phyloP scores from a whole-genome alignment of 2,797 vertebrate genomes.

The Myotis planiceps region DNA sequence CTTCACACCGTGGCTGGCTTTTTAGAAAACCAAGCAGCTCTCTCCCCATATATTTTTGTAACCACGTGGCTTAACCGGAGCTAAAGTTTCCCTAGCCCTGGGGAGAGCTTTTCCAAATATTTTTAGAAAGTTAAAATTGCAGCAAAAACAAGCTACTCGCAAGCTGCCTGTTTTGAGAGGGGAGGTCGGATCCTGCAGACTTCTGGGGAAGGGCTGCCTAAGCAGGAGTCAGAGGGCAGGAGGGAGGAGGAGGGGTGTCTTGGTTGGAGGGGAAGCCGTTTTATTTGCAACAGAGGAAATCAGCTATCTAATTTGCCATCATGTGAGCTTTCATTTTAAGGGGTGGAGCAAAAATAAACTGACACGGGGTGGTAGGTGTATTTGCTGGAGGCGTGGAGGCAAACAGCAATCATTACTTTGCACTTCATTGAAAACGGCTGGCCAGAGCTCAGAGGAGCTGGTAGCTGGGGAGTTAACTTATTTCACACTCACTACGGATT shows the following conservation, averaged over 20 bases:
- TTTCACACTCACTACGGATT: neutral
- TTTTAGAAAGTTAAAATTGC: slow-evolving; percentile 79
- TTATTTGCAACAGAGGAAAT: slow-evolving; percentile 50
- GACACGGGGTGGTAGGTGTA: slow-evolving; percentile 53
- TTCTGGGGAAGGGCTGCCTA: neutral
- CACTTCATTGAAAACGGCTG: slow-evolving; percentile 59
- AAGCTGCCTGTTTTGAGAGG: slow-evolving; percentile 41
- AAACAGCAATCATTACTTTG: slow-evolving; percentile 72
- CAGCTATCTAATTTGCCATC: slow-evolving; percentile 54
- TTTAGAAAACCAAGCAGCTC: slow-evolving; percentile 55
- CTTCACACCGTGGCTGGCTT: slow-evolving; percentile 33
- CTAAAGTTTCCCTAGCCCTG: slow-evolving; percentile 73
- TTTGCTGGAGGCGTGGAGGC: slow-evolving; percentile 72
- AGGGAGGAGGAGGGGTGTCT: neutral
- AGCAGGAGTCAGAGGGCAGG: neutral
- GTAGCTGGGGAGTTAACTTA: neutral
- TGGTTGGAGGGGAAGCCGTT: slow-evolving; percentile 26
- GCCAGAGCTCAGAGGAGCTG: slow-evolving; percentile 13
- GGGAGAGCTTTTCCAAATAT: slow-evolving; percentile 79
- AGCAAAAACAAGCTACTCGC: slow-evolving; percentile 72
- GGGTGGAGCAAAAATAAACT: slow-evolving; percentile 62
- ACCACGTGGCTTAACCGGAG: slow-evolving; percentile 57
- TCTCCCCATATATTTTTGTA: slow-evolving; percentile 59
- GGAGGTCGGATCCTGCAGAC: slow-evolving; percentile 25
- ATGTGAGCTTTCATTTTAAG: slow-evolving; percentile 58